Base-by-base conservation (phyloP, 37 sponge, comb jelly and placozoan genomes). In the Bolinopsis microptera region DNA sequence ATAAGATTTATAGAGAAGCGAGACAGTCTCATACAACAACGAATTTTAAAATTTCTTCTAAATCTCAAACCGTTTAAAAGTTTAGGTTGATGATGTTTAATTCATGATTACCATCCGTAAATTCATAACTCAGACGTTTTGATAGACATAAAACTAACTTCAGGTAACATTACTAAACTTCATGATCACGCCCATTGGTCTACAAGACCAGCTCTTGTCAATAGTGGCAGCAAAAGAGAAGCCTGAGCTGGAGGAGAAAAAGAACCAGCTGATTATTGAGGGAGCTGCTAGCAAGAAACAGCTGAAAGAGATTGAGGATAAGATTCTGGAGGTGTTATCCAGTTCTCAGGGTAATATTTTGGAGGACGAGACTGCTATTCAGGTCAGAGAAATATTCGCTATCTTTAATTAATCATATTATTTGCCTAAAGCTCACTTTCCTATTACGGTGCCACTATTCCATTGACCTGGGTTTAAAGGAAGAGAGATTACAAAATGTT, bases 121-220 rank as follows among this genome's bases (percentile, higher is more conserved):
- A n/a, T n/a, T n/a, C n/a, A n/a, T n/a, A n/a, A n/a, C n/a, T n/a
- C n/a, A n/a, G n/a, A n/a, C n/a, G n/a, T n/a, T n/a, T n/a, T n/a
- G n/a, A n/a, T n/a, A n/a, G n/a, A n/a, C n/a, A n/a, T n/a, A n/a
- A n/a, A n/a, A n/a, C n/a, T 31, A 26, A 74, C 93, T 92, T 0
- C 77, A 97, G 97, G 96, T 98, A 28, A 93, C 96, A 9, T 83
- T 98, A 83, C 95, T 98, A 36, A 98, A 98, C 93, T 98, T 98
- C 94, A 98, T 98, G 99, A 98, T 98, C 94, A 98, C 99, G 13
- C 99, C 99, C 28, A 94, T 96, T 23, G 99, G 99, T n/a, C 95
- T 98, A 83, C 94, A 98, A 93, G 99, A 98, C 93, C 99, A 98
- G 95, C 93, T 98, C 70, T 93, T 98, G 83, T 97, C 97, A 3